Percentiles rank a stretch among this genome's conserved stretches.
phyloP scores from a whole-genome alignment of 2,797 vertebrate species.

The Acrocephalus scirpaceus region DNA sequence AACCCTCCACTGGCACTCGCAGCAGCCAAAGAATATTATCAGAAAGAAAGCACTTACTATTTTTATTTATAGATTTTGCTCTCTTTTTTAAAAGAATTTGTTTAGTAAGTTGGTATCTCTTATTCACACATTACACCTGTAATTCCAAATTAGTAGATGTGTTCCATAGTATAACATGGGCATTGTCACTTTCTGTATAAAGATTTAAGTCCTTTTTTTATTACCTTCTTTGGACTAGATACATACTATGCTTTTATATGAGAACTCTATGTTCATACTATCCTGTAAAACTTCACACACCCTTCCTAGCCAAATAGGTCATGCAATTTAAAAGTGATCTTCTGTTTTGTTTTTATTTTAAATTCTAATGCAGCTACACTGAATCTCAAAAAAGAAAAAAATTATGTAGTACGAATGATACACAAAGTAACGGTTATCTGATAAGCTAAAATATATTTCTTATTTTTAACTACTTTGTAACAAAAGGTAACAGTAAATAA shows the following conservation, averaged over 20 bases:
- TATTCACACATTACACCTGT: conserved; percentile 70
- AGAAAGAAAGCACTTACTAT: conserved; percentile 76
- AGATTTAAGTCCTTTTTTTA: conserved; percentile 70
- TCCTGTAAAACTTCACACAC: conserved; percentile 52
- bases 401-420: conserved; percentile 35
- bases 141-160: conserved; percentile 69
- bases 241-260: conserved; percentile 55
- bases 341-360: conserved; percentile 36
- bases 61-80: conserved; percentile 83
- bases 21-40: conserved; percentile 74
- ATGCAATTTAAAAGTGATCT: conserved; percentile 37
- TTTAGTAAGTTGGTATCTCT: conserved; percentile 76
- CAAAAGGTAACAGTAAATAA: conserved; percentile 69
- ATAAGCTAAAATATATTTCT: conserved; percentile 50
- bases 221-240: conserved; percentile 70
- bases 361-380: conserved; percentile 51
- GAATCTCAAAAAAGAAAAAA: conserved; percentile 39
- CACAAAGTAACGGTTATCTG: conserved; percentile 39
- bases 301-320: conserved; percentile 58
- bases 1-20: conserved; percentile 49
- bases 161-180: conserved; percentile 76
- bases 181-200: conserved; percentile 78
- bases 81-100: conserved; percentile 62
- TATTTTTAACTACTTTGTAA: conserved; percentile 71
- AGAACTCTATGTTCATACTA: conserved; percentile 57